These are phyloP conservation scores for Myodes glareolus DNA, from an alignment of 2,113 vertebrate species.

Conservation along the genomic window DNA sequence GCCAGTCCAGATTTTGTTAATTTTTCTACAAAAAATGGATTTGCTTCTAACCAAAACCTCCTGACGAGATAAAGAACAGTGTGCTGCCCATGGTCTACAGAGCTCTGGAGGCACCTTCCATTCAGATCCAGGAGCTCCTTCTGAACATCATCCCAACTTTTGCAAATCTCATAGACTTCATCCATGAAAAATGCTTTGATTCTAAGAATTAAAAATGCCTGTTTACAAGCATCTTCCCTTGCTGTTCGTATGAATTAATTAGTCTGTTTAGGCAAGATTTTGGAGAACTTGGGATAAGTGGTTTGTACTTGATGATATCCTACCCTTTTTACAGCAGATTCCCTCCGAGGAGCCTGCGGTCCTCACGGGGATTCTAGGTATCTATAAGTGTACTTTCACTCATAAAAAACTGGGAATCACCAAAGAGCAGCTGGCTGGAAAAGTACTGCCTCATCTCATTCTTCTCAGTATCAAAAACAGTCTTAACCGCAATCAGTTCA, in stretches of 20 bases:
- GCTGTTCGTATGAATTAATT: constrained; percentile 96
- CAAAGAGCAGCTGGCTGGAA: constrained; percentile 96
- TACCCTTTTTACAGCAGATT: constrained; percentile 98
- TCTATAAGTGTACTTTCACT: constrained; percentile 98
- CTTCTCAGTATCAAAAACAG: constrained; percentile 98
- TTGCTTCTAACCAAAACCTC: constrained; percentile 96
- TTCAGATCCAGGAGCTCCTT: constrained; percentile 99
- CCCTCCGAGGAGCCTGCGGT: constrained; percentile 97
- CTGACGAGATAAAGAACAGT: constrained; percentile 96
- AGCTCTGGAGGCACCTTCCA: constrained; percentile 97
- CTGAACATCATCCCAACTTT: constrained; percentile 99
- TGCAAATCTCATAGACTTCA: constrained; percentile 98
- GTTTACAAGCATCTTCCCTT: constrained; percentile 97
- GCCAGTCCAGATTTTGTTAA: constrained; percentile 97
- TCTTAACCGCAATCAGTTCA: constrained; percentile 99
- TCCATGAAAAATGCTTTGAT: constrained; percentile 99
- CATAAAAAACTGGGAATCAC: constrained; percentile 99
- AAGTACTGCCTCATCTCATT: constrained; percentile 95
- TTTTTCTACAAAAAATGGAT: constrained; percentile 99
- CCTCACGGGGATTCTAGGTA: constrained; percentile 98
- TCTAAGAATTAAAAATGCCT: constrained; percentile 96
- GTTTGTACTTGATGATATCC: constrained; percentile 97
- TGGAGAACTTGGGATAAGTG: constrained; percentile 98
- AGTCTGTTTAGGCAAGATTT: constrained; percentile 97
- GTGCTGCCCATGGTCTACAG: constrained; percentile 98